These are phyloP conservation scores for Meleagris gallopavo DNA, from an alignment of 2,113 vertebrate genomes.

Conservation along the genomic window DNA sequence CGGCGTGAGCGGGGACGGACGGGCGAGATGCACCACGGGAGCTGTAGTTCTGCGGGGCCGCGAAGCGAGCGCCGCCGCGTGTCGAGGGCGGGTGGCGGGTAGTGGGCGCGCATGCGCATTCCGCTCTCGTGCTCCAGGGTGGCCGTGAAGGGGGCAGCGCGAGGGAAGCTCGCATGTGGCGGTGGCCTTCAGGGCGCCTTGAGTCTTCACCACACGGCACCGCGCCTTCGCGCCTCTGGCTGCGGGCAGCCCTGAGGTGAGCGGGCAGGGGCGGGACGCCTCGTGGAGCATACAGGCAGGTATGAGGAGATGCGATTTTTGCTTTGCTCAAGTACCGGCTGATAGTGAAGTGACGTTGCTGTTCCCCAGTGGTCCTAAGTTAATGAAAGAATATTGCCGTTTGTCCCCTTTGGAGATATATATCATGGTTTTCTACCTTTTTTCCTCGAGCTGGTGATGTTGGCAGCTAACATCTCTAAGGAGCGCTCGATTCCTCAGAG, in stretches of 20 bases:
- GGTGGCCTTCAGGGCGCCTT: accelerated
- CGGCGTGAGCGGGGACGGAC: accelerated
- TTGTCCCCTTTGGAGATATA: neutral
- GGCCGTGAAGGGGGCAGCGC: too few species aligned
- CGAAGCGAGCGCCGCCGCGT: neutral
- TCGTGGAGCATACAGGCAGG: accelerated
- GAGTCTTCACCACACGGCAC: neutral
- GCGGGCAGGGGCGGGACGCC: accelerated
- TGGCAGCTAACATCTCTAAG: accelerated
- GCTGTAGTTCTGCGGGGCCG: neutral
- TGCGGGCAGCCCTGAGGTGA: too few species aligned
- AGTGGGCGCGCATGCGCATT: neutral
- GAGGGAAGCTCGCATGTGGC: neutral
- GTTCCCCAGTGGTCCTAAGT: neutral
- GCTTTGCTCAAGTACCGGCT: accelerated
- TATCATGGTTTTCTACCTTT: neutral
- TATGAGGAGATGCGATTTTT: neutral
- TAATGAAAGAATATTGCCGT: neutral
- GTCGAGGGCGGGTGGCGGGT: neutral
- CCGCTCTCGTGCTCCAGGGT: accelerated
- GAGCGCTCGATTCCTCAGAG: neutral
- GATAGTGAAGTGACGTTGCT: neutral
- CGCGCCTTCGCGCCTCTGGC: accelerated
- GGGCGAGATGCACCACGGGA: neutral
- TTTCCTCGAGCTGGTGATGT: neutral